Evolutionary conservation across 2,888 invertebrate genomes (phyloP), one percentile per base, ranked within the genome.

Genomic region (Galeopsomyia nigrocyanea): DNA sequence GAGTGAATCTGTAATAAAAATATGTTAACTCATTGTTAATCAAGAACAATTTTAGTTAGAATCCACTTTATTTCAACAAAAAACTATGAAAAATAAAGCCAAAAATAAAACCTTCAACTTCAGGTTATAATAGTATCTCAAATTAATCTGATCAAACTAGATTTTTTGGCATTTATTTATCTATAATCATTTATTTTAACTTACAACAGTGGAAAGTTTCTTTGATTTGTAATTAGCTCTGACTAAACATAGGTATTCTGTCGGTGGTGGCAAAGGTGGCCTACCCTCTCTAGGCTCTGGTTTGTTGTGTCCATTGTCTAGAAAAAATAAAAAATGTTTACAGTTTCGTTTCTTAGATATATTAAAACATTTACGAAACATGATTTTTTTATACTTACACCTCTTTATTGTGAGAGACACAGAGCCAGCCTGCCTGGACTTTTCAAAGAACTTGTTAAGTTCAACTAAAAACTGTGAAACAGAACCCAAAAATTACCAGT

Each of bases 361-460:
- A 39, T 5, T 1, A 13, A 39, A 39, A 39, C 1, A 39, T 39
- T 39, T 39, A 39, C 13, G 7, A 39, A 39, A 39, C 7, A 10
- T 3, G 39, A 39, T 1, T 51, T 50, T 2, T 66, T 66, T 63
- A 55, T 79, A 91, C 94, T 92, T 90, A 96, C 96, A 98, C 90
- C 95, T 91, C 89, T 98, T 98, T 90, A 98, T 96, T 55, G 96
- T 95, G 87, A 98, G 91, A 51, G 91, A 91, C 62, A 98, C 93
- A 58, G 95, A 92, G 64, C 96, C 95, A 77, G 91, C 89, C 71
- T 88, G 84, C 80, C 94, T 92, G n/a, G 95, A 92, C 83, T 93
- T 94, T 87, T 94, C 94, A 83, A 97, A 98, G 82, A 98, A 87
- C 86, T 93, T 93, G 60, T 94, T 93, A 67, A 97, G 90, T 87